Conservation (phyloP, 2,888 invertebrate genomes). For the Limnephilus auricula region DNA sequence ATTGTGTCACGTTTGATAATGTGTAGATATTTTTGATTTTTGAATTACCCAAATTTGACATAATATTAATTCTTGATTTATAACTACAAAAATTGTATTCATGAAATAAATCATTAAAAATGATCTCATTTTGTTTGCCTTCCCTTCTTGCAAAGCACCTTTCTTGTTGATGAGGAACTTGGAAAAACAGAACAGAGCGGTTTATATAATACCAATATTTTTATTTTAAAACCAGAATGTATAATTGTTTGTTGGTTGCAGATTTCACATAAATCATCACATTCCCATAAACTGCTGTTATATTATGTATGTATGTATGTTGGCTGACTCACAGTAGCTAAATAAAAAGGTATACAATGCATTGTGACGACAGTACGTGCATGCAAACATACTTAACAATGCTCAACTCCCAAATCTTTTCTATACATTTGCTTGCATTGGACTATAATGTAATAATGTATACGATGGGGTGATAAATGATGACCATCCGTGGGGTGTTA, state of each 20-base stretch:
- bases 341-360: constrained; percentile 55
- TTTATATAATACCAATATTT: constrained; percentile 66
- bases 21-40: background rate
- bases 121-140: background rate
- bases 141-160: background rate
- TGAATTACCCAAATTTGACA: background rate
- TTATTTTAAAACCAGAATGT: constrained; percentile 66
- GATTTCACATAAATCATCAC: constrained; percentile 63
- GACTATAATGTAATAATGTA: constrained; percentile 39
- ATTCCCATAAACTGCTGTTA: constrained; percentile 51
- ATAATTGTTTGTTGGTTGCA: constrained; percentile 63
- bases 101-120: background rate
- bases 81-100: background rate
- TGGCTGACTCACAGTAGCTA: constrained; percentile 57
- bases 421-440: constrained; percentile 60
- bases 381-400: constrained; percentile 59
- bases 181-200: constrained; percentile 39
- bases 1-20: background rate
- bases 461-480: constrained; percentile 33
- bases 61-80: background rate
- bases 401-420: constrained; percentile 54
- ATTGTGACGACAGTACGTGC: constrained; percentile 55
- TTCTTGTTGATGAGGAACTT: background rate
- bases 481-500: constrained; percentile 13
- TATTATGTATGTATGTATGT: background rate